Percentiles rank a stretch among this genome's conserved stretches.
Evolutionary conservation across 2,888 invertebrate genomes (phyloP).

Genomic region (Drosophila buzzatii): DNA sequence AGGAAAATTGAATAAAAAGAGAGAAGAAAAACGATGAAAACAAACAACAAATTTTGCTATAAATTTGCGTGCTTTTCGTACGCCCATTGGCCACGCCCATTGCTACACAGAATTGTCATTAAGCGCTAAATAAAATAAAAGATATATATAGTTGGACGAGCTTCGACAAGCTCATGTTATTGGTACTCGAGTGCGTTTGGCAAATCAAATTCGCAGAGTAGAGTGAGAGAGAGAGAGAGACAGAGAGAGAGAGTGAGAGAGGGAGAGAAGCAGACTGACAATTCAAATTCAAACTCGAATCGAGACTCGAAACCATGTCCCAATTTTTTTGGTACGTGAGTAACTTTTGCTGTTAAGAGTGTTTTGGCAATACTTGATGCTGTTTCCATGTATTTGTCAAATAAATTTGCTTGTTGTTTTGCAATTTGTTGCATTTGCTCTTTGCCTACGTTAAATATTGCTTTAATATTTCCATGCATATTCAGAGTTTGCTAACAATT

Average conservation of each 20-base stretch:
- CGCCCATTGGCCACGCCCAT: neutral
- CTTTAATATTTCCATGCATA: neutral
- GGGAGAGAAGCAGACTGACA: neutral
- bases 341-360: conserved; percentile 46
- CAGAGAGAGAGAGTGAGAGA: neutral
- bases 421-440: conserved; percentile 1
- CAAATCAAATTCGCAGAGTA: neutral
- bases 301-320: conserved; percentile 1
- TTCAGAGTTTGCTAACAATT: neutral
- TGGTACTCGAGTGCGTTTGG: conserved; percentile 4
- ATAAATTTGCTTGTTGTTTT: neutral
- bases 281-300: conserved; percentile 2
- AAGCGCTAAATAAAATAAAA: conserved; percentile 16
- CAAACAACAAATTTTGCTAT: neutral
- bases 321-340: conserved; percentile 18
- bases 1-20: conserved; percentile 13
- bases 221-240: neutral
- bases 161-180: conserved; percentile 1
- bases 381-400: conserved; percentile 30
- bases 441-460: neutral
- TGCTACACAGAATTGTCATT: conserved; percentile 21
- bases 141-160: conserved; percentile 2
- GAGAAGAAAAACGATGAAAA: neutral
- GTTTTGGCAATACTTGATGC: conserved; percentile 26
- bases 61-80: neutral